Evolutionary conservation across 2,888 invertebrate genomes (phyloP).

Genomic region (Acleris cristana): DNA sequence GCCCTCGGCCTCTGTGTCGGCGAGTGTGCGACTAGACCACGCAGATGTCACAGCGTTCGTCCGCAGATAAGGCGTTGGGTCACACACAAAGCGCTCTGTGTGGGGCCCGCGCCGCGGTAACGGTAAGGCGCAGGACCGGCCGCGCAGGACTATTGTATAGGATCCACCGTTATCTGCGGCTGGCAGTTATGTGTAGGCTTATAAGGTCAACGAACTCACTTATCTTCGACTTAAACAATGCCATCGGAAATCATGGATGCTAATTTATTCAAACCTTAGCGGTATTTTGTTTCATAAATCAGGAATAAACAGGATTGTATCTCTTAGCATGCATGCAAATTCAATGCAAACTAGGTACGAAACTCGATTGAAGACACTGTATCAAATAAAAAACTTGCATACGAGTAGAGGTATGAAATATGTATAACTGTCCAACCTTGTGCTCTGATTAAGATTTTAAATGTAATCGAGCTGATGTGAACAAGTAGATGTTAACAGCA

Average conservation of each 20-base stretch:
- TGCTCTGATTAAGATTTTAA: no score
- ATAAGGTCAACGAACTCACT: slow-evolving; percentile 57
- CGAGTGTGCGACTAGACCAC: no score
- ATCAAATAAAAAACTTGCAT: not conserved
- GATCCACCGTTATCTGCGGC: slow-evolving; percentile 49
- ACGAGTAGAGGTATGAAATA: no score
- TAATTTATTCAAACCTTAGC: slow-evolving; percentile 31
- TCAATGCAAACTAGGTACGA: slow-evolving; percentile 27
- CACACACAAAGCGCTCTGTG: slow-evolving; percentile 17
- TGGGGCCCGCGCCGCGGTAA: slow-evolving; percentile 43
- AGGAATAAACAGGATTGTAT: slow-evolving; percentile 19
- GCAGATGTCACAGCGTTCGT: no score
- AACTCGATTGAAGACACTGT: slow-evolving; percentile 7
- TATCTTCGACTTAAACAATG: slow-evolving; percentile 15
- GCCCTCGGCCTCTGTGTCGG: no score
- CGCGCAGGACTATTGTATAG: slow-evolving; percentile 48
- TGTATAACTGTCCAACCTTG: no score
- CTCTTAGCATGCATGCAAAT: slow-evolving; percentile 28
- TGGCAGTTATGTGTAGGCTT: slow-evolving; percentile 43
- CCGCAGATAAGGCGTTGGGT: no score
- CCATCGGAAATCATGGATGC: slow-evolving; percentile 26
- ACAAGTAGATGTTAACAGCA: not conserved
- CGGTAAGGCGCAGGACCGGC: slow-evolving; percentile 52
- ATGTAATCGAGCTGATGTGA: not conserved
- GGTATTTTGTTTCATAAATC: slow-evolving; percentile 24